Conservation (phyloP, 2,888 invertebrate genomes). For the Caenorhabditis sulstoni region DNA sequence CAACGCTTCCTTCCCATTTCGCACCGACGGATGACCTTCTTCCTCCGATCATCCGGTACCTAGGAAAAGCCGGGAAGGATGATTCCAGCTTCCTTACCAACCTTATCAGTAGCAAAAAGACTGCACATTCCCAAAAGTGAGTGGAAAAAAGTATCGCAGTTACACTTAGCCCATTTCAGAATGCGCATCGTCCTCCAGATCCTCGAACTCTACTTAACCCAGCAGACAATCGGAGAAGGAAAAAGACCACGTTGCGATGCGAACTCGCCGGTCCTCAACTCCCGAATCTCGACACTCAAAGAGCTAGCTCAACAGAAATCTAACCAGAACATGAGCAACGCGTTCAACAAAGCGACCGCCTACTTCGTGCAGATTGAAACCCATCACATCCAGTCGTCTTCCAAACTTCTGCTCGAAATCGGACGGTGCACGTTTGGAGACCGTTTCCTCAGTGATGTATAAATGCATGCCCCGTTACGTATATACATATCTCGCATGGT, state of each 20-base stretch:
- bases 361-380: conserved; percentile 69
- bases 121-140: conserved; percentile 65
- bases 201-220: conserved; percentile 70
- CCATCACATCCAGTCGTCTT: conserved; percentile 61
- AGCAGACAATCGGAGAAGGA: conserved; percentile 70
- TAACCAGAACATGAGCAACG: conserved; percentile 57
- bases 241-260: conserved; percentile 58
- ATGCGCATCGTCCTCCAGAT: conserved; percentile 71
- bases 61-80: conserved; percentile 61
- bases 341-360: conserved; percentile 65
- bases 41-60: conserved; percentile 52
- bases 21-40: conserved; percentile 60
- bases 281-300: conserved; percentile 70
- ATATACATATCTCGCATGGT: conserved; percentile 1
- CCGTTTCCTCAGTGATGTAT: conserved; percentile 60
- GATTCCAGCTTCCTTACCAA: conserved; percentile 62
- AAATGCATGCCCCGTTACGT: conserved; percentile 18
- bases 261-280: conserved; percentile 72
- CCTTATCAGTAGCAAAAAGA: conserved; percentile 65
- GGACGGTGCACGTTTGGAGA: conserved; percentile 55
- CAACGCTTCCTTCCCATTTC: conserved; percentile 38
- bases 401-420: conserved; percentile 56
- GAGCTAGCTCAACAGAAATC: conserved; percentile 68
- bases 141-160: neutral
- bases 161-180: conserved; percentile 52